Evolutionary conservation across 2,888 invertebrate species (phyloP).

Genomic region (Cylindroiulus punctatus): DNA sequence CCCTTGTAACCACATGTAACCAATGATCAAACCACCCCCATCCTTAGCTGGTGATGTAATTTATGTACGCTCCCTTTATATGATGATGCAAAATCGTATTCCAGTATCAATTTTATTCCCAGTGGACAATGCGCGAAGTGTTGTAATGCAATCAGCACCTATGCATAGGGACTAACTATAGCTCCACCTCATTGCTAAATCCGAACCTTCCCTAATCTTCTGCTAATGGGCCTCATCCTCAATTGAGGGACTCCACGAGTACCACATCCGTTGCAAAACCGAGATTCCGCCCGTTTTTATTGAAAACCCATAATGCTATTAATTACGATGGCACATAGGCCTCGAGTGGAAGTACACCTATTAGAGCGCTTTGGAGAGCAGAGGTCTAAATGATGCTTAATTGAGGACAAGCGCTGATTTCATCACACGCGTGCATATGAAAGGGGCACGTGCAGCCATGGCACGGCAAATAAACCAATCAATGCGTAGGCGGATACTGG

Average conservation of each 20-base stretch:
- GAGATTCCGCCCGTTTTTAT: constrained; percentile 11
- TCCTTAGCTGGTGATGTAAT: no score
- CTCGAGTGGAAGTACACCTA: constrained; percentile 8
- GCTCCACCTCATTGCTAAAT: no score
- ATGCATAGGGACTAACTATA: no score
- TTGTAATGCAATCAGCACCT: no score
- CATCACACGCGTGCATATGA: background rate
- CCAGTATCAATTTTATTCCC: no score
- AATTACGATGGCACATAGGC: background rate
- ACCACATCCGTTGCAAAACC: background rate
- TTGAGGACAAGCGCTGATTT: constrained; percentile 17
- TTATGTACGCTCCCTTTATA: no score
- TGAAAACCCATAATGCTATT: constrained; percentile 29
- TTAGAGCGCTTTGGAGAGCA: background rate
- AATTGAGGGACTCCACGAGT: background rate
- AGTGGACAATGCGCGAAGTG: no score
- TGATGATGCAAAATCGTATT: no score
- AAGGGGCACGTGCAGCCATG: background rate
- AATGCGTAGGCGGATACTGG: constrained; percentile 5
- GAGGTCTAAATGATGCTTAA: background rate
- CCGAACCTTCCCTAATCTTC: background rate
- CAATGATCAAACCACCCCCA: no score
- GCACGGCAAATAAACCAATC: constrained; percentile 29
- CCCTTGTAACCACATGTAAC: no score
- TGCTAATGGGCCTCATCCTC: background rate